These are phyloP conservation scores for Goniozus legneri DNA, from an alignment of 1,140 invertebrate species.

Conservation along the genomic window DNA sequence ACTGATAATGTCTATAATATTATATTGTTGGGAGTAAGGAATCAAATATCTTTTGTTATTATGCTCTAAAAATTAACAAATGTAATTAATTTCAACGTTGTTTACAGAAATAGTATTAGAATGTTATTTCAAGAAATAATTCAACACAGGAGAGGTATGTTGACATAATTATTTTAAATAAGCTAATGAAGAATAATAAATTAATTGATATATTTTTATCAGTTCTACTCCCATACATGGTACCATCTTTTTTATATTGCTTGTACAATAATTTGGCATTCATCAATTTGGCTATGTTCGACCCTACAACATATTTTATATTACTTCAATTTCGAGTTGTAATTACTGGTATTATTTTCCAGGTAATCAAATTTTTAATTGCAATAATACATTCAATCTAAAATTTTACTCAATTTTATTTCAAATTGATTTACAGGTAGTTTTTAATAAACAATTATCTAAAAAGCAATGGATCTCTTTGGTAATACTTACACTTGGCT, in stretches of 20 bases:
- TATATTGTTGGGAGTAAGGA: slow-evolving; percentile 73
- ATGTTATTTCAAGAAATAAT: slow-evolving; percentile 57
- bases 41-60: slow-evolving; percentile 1
- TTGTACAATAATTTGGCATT: slow-evolving; percentile 95
- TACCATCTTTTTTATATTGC: slow-evolving; percentile 88
- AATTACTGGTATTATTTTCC: slow-evolving; percentile 87
- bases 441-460: slow-evolving; percentile 84
- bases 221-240: slow-evolving; percentile 82
- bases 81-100: no score
- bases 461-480: slow-evolving; percentile 87
- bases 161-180: background rate
- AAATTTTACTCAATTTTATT: slow-evolving; percentile 13
- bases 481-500: slow-evolving; percentile 81
- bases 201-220: slow-evolving; percentile 33
- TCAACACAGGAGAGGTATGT: slow-evolving; percentile 56
- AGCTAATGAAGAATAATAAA: background rate
- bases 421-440: slow-evolving; percentile 57
- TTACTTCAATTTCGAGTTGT: slow-evolving; percentile 91
- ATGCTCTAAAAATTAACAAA: no score
- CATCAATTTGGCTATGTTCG: slow-evolving; percentile 84
- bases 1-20: slow-evolving; percentile 65
- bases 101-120: slow-evolving; percentile 52
- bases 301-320: slow-evolving; percentile 92
- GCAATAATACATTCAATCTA: background rate
- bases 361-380: slow-evolving; percentile 59